These are phyloP conservation scores for Protonibea diacanthus DNA, from an alignment of 2,797 vertebrate species.

Conservation along the genomic window DNA sequence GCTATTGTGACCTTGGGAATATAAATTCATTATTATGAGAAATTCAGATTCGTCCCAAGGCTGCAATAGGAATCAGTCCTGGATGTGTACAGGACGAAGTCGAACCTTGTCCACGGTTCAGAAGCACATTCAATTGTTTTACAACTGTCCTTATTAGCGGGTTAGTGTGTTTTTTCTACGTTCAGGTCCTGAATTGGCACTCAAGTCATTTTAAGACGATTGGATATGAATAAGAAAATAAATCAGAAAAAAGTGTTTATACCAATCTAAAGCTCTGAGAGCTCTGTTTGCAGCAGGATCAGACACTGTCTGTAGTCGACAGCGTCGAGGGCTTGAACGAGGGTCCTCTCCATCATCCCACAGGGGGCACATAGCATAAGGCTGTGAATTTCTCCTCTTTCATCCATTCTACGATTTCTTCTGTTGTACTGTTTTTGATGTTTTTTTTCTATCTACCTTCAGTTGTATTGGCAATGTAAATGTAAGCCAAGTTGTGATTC, in stretches of 20 bases:
- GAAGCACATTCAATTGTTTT: constrained; percentile 74
- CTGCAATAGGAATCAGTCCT: constrained; percentile 50
- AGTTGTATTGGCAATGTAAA: constrained; percentile 79
- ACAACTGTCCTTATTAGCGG: constrained; percentile 40
- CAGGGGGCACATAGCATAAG: constrained; percentile 61
- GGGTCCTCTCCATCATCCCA: constrained; percentile 54
- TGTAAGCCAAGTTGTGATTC: constrained; percentile 81
- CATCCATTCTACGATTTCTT: constrained; percentile 65
- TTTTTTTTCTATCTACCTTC: constrained; percentile 66
- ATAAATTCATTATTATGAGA: constrained; percentile 32
- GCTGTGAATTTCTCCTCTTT: constrained; percentile 66
- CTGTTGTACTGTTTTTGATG: constrained; percentile 57
- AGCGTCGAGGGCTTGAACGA: constrained; percentile 47
- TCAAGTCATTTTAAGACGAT: constrained; percentile 47
- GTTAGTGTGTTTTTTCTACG: constrained; percentile 61
- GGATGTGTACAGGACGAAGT: constrained; percentile 37
- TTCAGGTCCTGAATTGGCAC: constrained; percentile 58
- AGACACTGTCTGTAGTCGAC: constrained; percentile 42
- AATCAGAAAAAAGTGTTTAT: constrained; percentile 15
- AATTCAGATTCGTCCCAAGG: constrained; percentile 46
- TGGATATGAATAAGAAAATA: constrained; percentile 17
- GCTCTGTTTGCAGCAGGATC: constrained; percentile 50
- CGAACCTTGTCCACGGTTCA: constrained; percentile 54
- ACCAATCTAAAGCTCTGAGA: constrained; percentile 38
- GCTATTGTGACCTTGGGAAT: constrained; percentile 54